These are phyloP conservation scores for Sesamia nonagrioides DNA, from an alignment of 1,140 invertebrate genomes.

Conservation along the genomic window DNA sequence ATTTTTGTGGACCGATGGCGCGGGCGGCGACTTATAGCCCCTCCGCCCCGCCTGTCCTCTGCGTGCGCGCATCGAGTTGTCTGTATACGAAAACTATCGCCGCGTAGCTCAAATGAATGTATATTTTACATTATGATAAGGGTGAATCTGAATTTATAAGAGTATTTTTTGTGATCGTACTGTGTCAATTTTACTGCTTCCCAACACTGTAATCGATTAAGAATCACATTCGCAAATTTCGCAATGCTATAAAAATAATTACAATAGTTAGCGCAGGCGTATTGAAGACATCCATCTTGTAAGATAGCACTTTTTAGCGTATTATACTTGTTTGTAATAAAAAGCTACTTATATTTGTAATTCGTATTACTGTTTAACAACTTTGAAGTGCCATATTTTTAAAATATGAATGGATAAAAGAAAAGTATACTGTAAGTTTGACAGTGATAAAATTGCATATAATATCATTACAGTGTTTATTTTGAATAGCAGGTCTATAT, in stretches of 20 bases:
- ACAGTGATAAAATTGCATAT: constrained; percentile 45
- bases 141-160: constrained; percentile 79
- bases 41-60: background rate
- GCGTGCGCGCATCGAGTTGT: constrained; percentile 21
- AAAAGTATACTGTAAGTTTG: constrained; percentile 44
- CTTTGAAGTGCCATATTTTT: constrained; percentile 70
- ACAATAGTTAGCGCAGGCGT: constrained; percentile 17
- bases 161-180: constrained; percentile 73
- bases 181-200: constrained; percentile 71
- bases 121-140: constrained; percentile 71
- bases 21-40: background rate
- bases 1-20: constrained; percentile 26
- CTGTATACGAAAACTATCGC: constrained; percentile 46
- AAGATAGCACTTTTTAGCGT: constrained; percentile 44
- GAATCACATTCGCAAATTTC: constrained; percentile 32
- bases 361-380: constrained; percentile 40
- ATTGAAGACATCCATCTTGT: constrained; percentile 20
- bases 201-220: constrained; percentile 74
- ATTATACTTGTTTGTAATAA: constrained; percentile 42
- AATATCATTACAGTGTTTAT: constrained; percentile 70
- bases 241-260: constrained; percentile 20
- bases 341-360: constrained; percentile 36
- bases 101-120: constrained; percentile 72
- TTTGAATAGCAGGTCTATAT: constrained; percentile 71
- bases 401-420: constrained; percentile 51